A percentile compares a stretch with the other conserved stretches of the same genome.
Conservation (phyloP, 2,113 vertebrate species). For the Barnardius zonarius region DNA sequence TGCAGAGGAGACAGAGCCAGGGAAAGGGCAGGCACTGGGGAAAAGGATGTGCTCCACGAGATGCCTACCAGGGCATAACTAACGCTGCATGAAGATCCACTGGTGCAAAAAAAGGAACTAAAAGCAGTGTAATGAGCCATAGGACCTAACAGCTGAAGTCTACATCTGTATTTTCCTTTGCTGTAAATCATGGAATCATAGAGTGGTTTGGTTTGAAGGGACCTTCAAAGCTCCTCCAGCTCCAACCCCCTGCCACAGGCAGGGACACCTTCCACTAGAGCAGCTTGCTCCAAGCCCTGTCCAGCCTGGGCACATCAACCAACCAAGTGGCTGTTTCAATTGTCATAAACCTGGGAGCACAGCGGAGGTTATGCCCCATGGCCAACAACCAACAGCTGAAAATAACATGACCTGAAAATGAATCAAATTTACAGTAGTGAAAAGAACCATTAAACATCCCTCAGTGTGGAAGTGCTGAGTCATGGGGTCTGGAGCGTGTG, state of each 20-base stretch:
- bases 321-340: neutral
- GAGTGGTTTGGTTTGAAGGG: neutral
- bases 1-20: neutral
- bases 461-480: neutral
- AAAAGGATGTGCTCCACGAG: neutral
- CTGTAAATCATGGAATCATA: neutral
- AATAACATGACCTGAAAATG: neutral
- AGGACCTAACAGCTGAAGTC: neutral
- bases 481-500: neutral
- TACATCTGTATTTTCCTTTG: neutral
- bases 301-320: neutral
- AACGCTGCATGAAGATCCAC: neutral
- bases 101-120: neutral
- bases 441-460: neutral
- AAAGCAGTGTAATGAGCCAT: neutral
- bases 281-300: neutral
- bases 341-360: neutral
- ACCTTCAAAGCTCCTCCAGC: neutral
- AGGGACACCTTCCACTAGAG: neutral
- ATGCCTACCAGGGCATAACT: neutral
- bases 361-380: neutral
- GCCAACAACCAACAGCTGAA: neutral
- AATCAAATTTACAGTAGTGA: neutral
- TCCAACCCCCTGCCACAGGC: neutral
- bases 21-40: neutral